Evolutionary conservation across 2,888 invertebrate species (phyloP).

Genomic region (Microchrysa polita): DNA sequence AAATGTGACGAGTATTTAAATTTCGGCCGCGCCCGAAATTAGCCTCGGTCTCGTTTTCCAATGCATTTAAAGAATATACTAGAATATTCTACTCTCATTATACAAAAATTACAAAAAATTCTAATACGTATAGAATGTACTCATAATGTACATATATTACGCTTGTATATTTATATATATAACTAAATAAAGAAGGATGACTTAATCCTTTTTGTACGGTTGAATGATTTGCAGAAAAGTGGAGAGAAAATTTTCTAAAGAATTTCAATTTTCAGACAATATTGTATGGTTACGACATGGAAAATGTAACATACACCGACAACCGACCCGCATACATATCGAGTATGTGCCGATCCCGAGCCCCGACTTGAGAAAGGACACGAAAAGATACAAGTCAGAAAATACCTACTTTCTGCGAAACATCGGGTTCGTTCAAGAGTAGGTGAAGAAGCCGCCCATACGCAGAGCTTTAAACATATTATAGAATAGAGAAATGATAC

Average conservation of each 20-base stretch:
- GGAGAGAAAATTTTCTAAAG: conserved; percentile 31
- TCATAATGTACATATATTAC: too few species aligned
- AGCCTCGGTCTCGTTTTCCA: too few species aligned
- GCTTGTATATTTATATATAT: too few species aligned
- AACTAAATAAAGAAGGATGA: conserved; percentile 31
- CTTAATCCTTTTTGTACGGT: conserved; percentile 34
- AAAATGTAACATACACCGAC: conserved; percentile 13
- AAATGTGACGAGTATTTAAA: too few species aligned
- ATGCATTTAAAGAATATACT: too few species aligned
- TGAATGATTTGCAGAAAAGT: conserved; percentile 34
- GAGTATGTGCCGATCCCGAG: neutral
- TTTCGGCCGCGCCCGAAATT: too few species aligned
- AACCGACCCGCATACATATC: neutral
- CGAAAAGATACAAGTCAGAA: neutral
- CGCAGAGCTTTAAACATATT: neutral
- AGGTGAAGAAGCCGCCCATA: neutral
- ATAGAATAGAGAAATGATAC: neutral
- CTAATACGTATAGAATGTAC: too few species aligned
- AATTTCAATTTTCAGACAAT: conserved; percentile 43
- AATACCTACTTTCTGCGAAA: conserved; percentile 1
- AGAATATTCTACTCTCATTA: too few species aligned
- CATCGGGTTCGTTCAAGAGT: neutral
- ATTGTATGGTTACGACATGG: conserved; percentile 26
- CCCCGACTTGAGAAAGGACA: neutral
- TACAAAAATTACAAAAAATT: too few species aligned